Evolutionary conservation across 2,113 vertebrate species (phyloP).

Genomic region (Mungos mungo): DNA sequence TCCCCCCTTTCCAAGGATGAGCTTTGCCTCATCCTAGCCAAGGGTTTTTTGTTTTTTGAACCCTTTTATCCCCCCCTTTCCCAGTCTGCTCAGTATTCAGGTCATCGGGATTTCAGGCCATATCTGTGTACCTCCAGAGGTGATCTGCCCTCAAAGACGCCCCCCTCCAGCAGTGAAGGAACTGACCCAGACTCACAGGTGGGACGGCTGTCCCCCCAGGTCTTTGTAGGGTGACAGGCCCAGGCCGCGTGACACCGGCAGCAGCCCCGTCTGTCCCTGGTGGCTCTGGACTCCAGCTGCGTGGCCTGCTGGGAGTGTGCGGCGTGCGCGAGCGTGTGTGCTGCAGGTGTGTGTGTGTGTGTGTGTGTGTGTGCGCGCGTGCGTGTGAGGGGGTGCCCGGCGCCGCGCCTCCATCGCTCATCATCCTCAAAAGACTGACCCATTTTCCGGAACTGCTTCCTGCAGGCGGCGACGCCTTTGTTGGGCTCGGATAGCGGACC

Average conservation of each 20-base stretch:
- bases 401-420: background rate
- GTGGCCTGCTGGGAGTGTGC: background rate
- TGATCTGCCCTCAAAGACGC: background rate
- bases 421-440: conserved; percentile 64
- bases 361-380: too few species aligned
- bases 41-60: too few species aligned
- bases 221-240: background rate
- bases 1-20: background rate
- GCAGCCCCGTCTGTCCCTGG: background rate
- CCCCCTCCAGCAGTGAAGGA: too few species aligned
- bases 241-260: background rate
- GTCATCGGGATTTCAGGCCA: background rate
- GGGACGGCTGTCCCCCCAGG: background rate
- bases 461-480: background rate
- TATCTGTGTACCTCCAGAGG: background rate
- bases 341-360: too few species aligned
- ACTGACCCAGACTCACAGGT: rapidly evolving
- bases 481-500: background rate
- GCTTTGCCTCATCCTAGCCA: background rate
- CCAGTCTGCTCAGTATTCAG: background rate
- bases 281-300: background rate
- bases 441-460: conserved; percentile 5
- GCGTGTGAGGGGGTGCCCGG: background rate
- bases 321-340: background rate
- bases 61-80: background rate